Evolutionary conservation across 2,113 vertebrate species (phyloP).

Genomic region (Emydura subglobosa): DNA sequence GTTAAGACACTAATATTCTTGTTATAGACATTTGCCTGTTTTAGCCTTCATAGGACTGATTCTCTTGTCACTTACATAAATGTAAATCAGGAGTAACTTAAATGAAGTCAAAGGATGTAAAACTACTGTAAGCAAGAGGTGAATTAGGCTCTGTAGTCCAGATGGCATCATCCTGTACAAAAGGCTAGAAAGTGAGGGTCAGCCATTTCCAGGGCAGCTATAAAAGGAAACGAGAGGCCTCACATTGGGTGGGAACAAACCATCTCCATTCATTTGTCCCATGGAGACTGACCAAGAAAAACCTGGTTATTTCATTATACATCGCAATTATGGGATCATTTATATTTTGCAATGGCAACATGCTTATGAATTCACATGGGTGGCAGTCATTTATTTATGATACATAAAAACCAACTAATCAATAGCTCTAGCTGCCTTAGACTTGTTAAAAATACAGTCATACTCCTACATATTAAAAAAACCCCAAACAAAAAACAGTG

Average conservation of each 20-base stretch:
- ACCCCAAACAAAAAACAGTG: background rate
- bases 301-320: slow-evolving; percentile 21
- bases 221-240: fast-evolving
- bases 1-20: background rate
- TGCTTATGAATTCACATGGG: background rate
- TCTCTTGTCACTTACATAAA: background rate
- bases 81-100: background rate
- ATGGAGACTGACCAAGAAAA: background rate
- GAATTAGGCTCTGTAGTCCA: background rate
- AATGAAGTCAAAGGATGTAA: background rate
- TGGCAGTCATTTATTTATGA: slow-evolving; percentile 44
- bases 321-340: slow-evolving; percentile 30
- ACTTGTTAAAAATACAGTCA: background rate
- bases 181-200: background rate
- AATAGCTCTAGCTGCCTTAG: slow-evolving; percentile 23
- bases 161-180: background rate
- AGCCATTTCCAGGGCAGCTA: background rate
- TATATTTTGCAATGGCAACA: slow-evolving; percentile 45
- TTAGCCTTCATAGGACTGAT: background rate
- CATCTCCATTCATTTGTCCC: background rate
- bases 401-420: slow-evolving; percentile 21
- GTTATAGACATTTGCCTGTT: background rate
- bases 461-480: background rate
- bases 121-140: background rate
- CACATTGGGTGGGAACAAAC: fast-evolving